phyloP scores from a whole-genome alignment of 2,888 invertebrate genomes.

The Octonoba sinensis region DNA sequence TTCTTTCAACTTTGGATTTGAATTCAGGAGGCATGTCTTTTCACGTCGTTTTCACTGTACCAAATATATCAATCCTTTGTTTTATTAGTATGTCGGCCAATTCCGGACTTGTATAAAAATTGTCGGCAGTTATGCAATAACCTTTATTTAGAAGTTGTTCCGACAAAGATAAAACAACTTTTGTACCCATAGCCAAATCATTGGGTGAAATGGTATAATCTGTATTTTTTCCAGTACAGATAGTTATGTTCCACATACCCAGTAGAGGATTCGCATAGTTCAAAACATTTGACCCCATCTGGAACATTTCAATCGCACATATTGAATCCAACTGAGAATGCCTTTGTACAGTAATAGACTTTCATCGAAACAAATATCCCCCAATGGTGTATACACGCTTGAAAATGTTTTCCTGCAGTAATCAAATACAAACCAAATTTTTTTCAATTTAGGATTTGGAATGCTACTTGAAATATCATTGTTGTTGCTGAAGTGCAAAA shows the following conservation, averaged over 20 bases:
- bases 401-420: too few relatives aligned
- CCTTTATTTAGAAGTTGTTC: not conserved
- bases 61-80: not conserved
- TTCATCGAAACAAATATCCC: conserved; percentile 1
- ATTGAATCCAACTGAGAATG: not conserved
- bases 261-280: not conserved
- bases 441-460: conserved; percentile 20
- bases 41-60: not conserved
- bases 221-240: not conserved
- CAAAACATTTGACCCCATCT: conserved; percentile 8
- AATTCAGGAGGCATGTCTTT: not conserved
- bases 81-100: not conserved
- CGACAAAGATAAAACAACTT: not conserved
- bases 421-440: conserved; percentile 18
- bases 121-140: not conserved
- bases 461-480: not conserved
- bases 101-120: conserved; percentile 2
- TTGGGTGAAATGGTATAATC: not conserved
- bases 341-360: not conserved
- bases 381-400: not conserved
- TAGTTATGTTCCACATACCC: not conserved
- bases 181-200: not conserved
- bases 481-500: conserved; percentile 27
- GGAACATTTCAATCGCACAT: not conserved
- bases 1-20: not conserved